Evolutionary conservation across 2,888 invertebrate species (phyloP), one percentile per base, ranked within the genome.

Genomic region (Anticlea derivata): DNA sequence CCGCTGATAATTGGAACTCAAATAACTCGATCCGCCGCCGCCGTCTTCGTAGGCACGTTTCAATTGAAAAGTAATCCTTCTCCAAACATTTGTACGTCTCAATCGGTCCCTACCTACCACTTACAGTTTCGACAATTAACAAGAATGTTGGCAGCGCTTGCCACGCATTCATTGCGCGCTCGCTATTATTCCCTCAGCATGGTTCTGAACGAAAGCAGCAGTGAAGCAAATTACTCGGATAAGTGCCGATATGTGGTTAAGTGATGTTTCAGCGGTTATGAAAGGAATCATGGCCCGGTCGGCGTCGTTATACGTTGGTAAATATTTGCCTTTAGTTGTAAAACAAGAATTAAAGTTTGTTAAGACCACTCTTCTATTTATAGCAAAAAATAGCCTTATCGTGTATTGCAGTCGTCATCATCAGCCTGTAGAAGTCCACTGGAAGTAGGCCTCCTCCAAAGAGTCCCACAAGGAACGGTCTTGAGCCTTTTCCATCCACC

Each of bases 31-130:
- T 76, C 80, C 81, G 65, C 64, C 75, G 65, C 64, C 75, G 75
- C 73, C 78, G 84, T 82, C 87, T 86, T 83, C 80, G 79, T 75
- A 78, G 86, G 88, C 89, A 88, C 88, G 89, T 87, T 85, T 78
- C 89, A 87, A 89, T 89, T 84, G 82, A 75, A 83, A 83, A 84
- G 83, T 89, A 86, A 89, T 87, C 86, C 86, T 63, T 75, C 70
- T 71, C 77, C 86, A 88, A 88, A 88, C 87, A 84, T 86, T 87
- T 83, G 85, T 85, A 76, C 79, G 81, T 85, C 86, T 86, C 85
- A 81, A 84, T 84, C 80, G 82, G 69, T 64, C 61, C 60, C 69
- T 61, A 50, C 7, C 46, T 68, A 80, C 78, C 68, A 60, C 44
- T 60, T 35, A 31, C 58, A 46, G 17, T 53, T 46, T 49, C 49